These are phyloP conservation scores for Onthophagus taurus DNA, from an alignment of 1,140 invertebrate species.

Conservation along the genomic window DNA sequence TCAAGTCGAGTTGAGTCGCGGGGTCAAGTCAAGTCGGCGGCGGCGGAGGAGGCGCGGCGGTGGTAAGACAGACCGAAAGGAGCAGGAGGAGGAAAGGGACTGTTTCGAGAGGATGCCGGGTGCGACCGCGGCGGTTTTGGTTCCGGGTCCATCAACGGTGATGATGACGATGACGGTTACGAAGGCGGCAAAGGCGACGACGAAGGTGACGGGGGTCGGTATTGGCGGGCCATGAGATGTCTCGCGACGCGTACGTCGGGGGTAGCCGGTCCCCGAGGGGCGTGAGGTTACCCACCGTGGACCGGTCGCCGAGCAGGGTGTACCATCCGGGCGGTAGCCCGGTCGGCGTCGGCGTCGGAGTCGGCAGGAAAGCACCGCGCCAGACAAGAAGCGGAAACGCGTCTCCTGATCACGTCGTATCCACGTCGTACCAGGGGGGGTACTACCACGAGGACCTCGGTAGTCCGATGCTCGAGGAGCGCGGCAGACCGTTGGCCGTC, in stretches of 20 bases:
- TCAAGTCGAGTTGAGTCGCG: neutral
- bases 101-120: no score
- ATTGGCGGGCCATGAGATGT: slow-evolving; percentile 47
- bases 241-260: slow-evolving; percentile 61
- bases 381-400: slow-evolving; percentile 49
- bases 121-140: no score
- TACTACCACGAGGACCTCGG: slow-evolving; percentile 55
- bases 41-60: no score
- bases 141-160: no score
- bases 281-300: slow-evolving; percentile 67
- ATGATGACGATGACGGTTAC: no score
- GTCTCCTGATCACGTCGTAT: slow-evolving; percentile 46
- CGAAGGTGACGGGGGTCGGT: no score
- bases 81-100: no score
- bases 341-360: no score
- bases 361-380: slow-evolving; percentile 39
- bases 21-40: no score
- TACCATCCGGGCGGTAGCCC: slow-evolving; percentile 54
- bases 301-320: slow-evolving; percentile 68
- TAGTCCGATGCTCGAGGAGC: slow-evolving; percentile 59
- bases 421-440: no score
- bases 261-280: slow-evolving; percentile 53
- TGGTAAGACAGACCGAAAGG: no score
- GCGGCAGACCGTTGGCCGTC: slow-evolving; percentile 53
- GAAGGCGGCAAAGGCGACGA: no score